Evolutionary conservation across 2,888 invertebrate genomes (phyloP), one percentile per base, ranked within the genome.

Genomic region (Drosophila pegasa): DNA sequence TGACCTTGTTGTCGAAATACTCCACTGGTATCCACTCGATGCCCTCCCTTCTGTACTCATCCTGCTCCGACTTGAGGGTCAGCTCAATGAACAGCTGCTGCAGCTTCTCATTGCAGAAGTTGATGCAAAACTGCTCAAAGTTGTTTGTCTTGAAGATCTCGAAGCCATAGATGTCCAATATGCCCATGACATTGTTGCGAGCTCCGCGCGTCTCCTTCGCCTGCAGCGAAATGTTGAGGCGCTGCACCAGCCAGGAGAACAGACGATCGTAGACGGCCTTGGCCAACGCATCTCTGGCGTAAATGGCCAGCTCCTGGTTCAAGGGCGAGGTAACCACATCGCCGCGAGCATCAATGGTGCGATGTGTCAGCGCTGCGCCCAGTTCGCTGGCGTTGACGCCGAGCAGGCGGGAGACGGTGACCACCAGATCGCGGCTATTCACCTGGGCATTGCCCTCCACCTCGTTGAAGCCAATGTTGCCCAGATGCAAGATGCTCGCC

Each of bases 81-180:
- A 98, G 93, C 91, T 98, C 96, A 89, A 98, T 98, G 92, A 98
- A 98, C 68, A 98, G 93, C 92, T 98, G 98, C 91, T 98, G 98
- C 68, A 98, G 94, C 92, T 98, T 98, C 93, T 98, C 98, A 91
- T 98, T 98, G 92, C 98, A 98, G 93, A 96, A 98, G 93, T 98
- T 98, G 72, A 98, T 98, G 93, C 98, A 98, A 91, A 98, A 96
- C 92, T 98, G 98, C 91, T 92, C 91, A 68, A 90, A 92, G 95
- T 96, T 96, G 90, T 98, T 98, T 79, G 94, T 95, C 56, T 96
- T 94, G 93, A 98, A 98, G 76, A 98, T 97, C 92, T 98, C 98
- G 91, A 98, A 98, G 51, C 98, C 98, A 87, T 98, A 98, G 84
- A 98, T 98, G 91, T 98, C 98, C 76, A 98, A 93, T 78, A 98